These are phyloP conservation scores for Pyrocoelia pectoralis DNA, from an alignment of 2,888 invertebrate species.

Conservation along the genomic window DNA sequence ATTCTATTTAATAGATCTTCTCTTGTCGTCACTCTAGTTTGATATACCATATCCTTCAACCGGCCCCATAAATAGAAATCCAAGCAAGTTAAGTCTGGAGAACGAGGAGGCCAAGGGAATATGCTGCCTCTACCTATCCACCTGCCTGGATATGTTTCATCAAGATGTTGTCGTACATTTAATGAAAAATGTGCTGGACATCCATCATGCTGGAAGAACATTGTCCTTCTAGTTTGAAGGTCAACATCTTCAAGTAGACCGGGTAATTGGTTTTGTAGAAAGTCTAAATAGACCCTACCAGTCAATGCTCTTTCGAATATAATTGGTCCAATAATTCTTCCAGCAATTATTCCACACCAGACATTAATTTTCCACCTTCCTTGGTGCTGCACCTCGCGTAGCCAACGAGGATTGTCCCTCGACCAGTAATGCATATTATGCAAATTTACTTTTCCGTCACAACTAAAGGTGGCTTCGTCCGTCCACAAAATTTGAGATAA, in stretches of 20 bases:
- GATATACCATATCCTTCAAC: neutral
- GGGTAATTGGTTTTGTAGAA: neutral
- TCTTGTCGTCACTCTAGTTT: neutral
- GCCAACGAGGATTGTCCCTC: constrained; percentile 43
- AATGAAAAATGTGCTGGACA: neutral
- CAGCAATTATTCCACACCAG: constrained; percentile 38
- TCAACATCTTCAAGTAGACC: neutral
- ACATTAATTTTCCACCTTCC: constrained; percentile 42
- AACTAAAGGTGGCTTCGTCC: constrained; percentile 44
- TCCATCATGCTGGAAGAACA: constrained; percentile 40
- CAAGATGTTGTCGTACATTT: neutral
- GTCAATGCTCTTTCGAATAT: constrained; percentile 37
- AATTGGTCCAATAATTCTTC: constrained; percentile 28
- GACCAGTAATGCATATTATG: constrained; percentile 46
- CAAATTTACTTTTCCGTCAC: constrained; percentile 41
- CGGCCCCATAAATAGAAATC: neutral
- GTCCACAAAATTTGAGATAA: constrained; percentile 41
- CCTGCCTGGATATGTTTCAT: too few species aligned
- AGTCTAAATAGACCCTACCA: too few species aligned
- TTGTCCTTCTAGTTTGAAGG: too few species aligned
- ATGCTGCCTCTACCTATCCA: too few species aligned
- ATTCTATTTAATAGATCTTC: too few species aligned
- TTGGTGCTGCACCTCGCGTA: constrained; percentile 37
- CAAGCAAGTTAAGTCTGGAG: neutral
- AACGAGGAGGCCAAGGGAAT: neutral